Evolutionary conservation across 2,888 invertebrate genomes (phyloP).

Genomic region (Hypercompe scribonia): DNA sequence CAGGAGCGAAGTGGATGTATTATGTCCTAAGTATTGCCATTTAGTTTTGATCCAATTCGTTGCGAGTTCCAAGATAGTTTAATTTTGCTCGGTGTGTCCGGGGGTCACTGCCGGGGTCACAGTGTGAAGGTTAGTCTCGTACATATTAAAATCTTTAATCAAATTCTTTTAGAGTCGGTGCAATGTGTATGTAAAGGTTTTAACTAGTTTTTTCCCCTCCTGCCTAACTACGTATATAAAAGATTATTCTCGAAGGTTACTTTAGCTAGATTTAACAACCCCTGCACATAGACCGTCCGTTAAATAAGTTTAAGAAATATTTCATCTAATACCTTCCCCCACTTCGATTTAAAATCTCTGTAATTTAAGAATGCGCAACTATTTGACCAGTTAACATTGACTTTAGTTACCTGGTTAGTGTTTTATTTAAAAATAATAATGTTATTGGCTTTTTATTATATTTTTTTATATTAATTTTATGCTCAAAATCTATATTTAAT

Average conservation of each 20-base stretch:
- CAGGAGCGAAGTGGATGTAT: background rate
- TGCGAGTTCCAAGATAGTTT: too few relatives aligned
- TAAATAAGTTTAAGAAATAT: background rate
- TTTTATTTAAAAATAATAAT: background rate
- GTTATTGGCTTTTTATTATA: background rate
- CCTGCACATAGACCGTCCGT: background rate
- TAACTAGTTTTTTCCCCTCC: background rate
- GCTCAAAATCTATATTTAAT: background rate
- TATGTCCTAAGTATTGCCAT: too few relatives aligned
- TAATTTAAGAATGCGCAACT: background rate
- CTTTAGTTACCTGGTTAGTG: background rate
- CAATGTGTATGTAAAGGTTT: background rate
- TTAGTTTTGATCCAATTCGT: too few relatives aligned
- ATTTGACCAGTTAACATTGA: background rate
- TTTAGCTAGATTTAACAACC: background rate
- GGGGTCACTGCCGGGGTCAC: too few relatives aligned
- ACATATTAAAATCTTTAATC: too few relatives aligned
- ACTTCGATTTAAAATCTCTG: background rate
- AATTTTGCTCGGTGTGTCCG: too few relatives aligned
- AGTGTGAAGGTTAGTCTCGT: too few relatives aligned
- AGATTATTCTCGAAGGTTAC: background rate
- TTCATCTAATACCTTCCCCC: background rate
- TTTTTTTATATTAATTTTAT: background rate
- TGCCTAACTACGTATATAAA: too few relatives aligned
- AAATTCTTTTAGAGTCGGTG: background rate